phyloP scores from a whole-genome alignment of 2,888 invertebrate species.

The Aphidoletes aphidimyza region DNA sequence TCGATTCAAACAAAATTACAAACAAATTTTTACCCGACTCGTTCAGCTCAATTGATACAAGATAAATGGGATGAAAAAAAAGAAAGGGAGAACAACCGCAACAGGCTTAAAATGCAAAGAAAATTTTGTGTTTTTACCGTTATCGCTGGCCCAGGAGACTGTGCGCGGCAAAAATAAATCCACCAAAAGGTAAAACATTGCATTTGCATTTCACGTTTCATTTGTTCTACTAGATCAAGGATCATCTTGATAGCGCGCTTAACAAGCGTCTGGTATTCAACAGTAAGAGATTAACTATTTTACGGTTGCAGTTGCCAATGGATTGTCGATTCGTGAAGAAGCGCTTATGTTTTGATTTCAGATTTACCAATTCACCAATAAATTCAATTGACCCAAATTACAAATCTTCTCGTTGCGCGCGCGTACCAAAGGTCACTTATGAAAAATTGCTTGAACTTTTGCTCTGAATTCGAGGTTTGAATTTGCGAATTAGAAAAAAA shows the following conservation, averaged over 20 bases:
- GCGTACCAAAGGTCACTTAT: neutral
- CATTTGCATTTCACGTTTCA: constrained; percentile 37
- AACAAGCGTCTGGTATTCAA: neutral
- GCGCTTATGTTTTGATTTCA: neutral
- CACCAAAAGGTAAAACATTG: neutral
- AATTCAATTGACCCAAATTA: constrained; percentile 47
- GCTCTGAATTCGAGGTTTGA: neutral
- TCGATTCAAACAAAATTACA: constrained; percentile 35
- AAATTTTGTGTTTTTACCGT: constrained; percentile 7
- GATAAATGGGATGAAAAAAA: neutral
- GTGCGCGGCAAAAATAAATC: neutral
- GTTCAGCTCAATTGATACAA: neutral
- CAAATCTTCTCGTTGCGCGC: neutral
- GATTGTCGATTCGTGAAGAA: neutral
- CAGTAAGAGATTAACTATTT: neutral
- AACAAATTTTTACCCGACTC: neutral
- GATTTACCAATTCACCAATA: neutral
- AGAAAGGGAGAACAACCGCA: neutral
- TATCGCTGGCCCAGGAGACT: neutral
- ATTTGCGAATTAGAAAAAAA: neutral
- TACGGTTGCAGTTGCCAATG: neutral
- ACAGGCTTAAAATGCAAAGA: neutral
- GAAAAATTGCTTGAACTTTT: constrained; percentile 34
- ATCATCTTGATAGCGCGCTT: constrained; percentile 17
- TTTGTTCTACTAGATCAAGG: constrained; percentile 47